Conservation (phyloP, 2,888 invertebrate species). For the Hedya salicella region DNA sequence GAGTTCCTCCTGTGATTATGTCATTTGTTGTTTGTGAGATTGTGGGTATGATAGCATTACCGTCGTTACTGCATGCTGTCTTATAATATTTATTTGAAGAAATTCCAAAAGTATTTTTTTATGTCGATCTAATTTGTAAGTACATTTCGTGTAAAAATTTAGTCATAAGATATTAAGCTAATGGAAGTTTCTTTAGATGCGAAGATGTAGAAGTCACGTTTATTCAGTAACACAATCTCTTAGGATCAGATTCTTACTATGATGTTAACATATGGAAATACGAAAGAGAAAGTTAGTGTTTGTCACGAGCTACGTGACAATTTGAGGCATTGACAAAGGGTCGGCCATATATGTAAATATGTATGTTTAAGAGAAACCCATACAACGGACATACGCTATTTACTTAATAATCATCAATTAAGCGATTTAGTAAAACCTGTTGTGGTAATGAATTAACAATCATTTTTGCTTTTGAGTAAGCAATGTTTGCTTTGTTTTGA, state of each 20-base stretch:
- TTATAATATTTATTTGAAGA: no score
- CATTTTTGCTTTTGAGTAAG: not conserved
- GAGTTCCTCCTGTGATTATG: no score
- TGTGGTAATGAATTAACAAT: not conserved
- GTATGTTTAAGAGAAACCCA: constrained; percentile 59
- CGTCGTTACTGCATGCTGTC: no score
- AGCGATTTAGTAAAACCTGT: constrained; percentile 3
- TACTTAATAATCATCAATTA: constrained; percentile 13
- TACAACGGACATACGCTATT: constrained; percentile 23
- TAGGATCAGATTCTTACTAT: constrained; percentile 37
- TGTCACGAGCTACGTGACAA: constrained; percentile 41
- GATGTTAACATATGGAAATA: constrained; percentile 37
- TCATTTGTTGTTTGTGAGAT: no score
- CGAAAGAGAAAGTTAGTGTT: constrained; percentile 42
- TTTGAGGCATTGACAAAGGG: constrained; percentile 42
- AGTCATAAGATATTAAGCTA: no score
- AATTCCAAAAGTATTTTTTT: no score
- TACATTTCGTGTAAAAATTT: no score
- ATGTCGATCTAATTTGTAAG: no score
- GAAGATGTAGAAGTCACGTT: constrained; percentile 33
- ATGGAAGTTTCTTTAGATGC: not conserved
- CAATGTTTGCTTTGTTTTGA: not conserved
- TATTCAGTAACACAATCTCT: constrained; percentile 36
- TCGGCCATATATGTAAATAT: constrained; percentile 43
- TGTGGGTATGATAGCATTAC: no score